Percentiles rank a stretch among this genome's conserved stretches.
These are phyloP conservation scores for Phacellophora camtschatica DNA, from an alignment of 30 jellyfish, hydroid and myxozoan species.

Conservation along the genomic window DNA sequence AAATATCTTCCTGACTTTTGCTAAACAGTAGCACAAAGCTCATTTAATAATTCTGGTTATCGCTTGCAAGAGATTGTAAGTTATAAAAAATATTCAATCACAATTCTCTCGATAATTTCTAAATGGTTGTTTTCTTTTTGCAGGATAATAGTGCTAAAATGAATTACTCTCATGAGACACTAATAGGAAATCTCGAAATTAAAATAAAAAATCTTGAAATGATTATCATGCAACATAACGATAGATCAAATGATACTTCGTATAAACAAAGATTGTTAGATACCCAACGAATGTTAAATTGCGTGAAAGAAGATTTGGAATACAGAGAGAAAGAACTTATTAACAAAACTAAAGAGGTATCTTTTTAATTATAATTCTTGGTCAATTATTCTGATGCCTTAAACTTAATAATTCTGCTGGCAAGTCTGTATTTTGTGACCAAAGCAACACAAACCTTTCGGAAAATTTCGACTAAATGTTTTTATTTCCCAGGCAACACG, in stretches of 20 bases:
- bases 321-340: conserved; percentile 5
- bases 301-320: conserved; percentile 9
- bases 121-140: neutral
- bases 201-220: conserved; percentile 38
- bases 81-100: too few relatives aligned
- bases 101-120: neutral
- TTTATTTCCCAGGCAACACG: too few relatives aligned
- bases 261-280: conserved; percentile 37
- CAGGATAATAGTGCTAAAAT: conserved; percentile 45
- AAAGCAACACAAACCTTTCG: too few relatives aligned
- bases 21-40: too few relatives aligned
- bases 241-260: conserved; percentile 9
- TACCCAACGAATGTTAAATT: conserved; percentile 22
- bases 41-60: too few relatives aligned
- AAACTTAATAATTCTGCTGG: too few relatives aligned
- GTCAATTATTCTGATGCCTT: too few relatives aligned
- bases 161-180: conserved; percentile 37
- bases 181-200: conserved; percentile 52
- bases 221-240: conserved; percentile 15
- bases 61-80: too few relatives aligned
- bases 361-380: too few relatives aligned
- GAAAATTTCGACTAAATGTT: too few relatives aligned
- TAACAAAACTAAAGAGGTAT: conserved; percentile 36
- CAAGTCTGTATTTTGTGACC: too few relatives aligned
- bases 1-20: too few relatives aligned